Conservation (phyloP, 35 echinoderm and acorn worm species). For the Ptychodera flava region DNA sequence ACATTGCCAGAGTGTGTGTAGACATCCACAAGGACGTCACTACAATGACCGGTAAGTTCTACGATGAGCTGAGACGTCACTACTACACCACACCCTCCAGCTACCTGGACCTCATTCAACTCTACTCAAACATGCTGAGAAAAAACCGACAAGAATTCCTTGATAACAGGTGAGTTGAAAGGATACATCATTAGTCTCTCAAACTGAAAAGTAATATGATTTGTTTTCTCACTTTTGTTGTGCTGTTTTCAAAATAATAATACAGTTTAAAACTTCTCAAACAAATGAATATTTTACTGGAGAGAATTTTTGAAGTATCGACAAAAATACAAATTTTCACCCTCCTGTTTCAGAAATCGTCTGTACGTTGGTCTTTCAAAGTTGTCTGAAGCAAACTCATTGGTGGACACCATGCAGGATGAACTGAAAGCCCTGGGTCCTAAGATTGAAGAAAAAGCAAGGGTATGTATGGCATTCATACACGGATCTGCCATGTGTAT, state of each 20-base stretch:
- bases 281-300: too few relatives aligned
- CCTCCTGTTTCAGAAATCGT: constrained; percentile 76
- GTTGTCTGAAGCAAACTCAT: constrained; percentile 83
- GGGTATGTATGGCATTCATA: constrained; percentile 34
- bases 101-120: constrained; percentile 91
- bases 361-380: constrained; percentile 84
- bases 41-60: constrained; percentile 59
- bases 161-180: constrained; percentile 94
- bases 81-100: constrained; percentile 96
- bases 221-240: too few relatives aligned
- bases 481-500: too few relatives aligned
- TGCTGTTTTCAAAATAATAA: too few relatives aligned
- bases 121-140: constrained; percentile 92
- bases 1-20: constrained; percentile 88
- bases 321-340: too few relatives aligned
- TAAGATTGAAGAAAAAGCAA: constrained; percentile 98
- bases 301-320: too few relatives aligned
- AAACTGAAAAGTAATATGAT: too few relatives aligned
- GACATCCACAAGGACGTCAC: constrained; percentile 82
- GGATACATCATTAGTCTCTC: too few relatives aligned
- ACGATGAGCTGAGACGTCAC: constrained; percentile 83
- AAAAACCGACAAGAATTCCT: constrained; percentile 83
- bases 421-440: constrained; percentile 85
- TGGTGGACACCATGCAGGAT: constrained; percentile 98
- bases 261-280: too few relatives aligned